phyloP scores from a whole-genome alignment of 2,797 vertebrate genomes.

The Glyptemys insculpta region DNA sequence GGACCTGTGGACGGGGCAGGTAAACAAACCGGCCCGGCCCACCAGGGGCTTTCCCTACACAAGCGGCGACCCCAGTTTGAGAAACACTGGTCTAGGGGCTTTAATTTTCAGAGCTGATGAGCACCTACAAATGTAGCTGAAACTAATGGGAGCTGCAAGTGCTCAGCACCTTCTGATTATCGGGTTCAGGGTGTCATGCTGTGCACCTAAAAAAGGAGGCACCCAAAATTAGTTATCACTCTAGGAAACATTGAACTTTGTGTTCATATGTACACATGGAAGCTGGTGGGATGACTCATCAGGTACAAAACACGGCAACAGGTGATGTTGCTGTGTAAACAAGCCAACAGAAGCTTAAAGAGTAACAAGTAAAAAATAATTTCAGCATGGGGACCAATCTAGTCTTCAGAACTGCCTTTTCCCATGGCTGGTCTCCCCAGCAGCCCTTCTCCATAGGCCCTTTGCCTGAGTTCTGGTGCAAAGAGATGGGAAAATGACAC shows the following conservation, averaged over 20 bases:
- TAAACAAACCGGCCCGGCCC: too few relatives aligned
- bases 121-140: background rate
- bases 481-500: background rate
- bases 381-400: rapidly evolving
- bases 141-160: background rate
- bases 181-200: background rate
- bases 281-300: background rate
- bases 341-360: background rate
- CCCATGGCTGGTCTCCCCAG: background rate
- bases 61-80: too few relatives aligned
- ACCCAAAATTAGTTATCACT: background rate
- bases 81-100: background rate
- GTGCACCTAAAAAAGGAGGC: background rate
- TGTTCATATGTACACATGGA: background rate
- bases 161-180: background rate
- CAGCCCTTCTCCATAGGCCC: background rate
- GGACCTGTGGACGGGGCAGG: too few relatives aligned
- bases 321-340: background rate
- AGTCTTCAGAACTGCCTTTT: background rate
- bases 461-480: background rate
- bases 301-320: background rate
- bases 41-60: too few relatives aligned
- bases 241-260: background rate
- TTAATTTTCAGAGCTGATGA: background rate
- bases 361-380: background rate